phyloP scores from a whole-genome alignment of 2,797 vertebrate species.

The Loriculus beryllinus region DNA sequence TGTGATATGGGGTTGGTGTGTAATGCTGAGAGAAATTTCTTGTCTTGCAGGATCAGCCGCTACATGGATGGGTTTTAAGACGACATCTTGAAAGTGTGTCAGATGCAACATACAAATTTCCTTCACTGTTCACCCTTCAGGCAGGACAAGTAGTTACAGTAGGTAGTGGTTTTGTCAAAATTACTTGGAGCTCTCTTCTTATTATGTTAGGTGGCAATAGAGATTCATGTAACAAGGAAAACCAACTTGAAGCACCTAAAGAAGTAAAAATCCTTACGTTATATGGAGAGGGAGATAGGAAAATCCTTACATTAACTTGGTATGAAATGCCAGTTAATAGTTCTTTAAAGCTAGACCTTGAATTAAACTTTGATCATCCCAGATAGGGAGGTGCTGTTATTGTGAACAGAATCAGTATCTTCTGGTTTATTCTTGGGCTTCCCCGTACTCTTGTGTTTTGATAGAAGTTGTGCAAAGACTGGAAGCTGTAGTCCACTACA shows the following conservation, averaged over 20 bases:
- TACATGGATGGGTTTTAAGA: constrained; percentile 81
- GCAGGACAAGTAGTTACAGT: constrained; percentile 82
- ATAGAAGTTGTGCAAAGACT: background rate
- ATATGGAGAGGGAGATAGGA: background rate
- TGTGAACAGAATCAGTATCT: background rate
- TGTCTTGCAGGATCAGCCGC: constrained; percentile 76
- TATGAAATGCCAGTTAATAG: background rate
- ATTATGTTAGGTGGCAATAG: background rate
- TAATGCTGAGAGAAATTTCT: background rate
- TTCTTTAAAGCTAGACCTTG: background rate
- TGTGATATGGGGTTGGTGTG: background rate
- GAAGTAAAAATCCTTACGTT: background rate
- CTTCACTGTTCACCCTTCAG: constrained; percentile 72
- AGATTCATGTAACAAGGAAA: background rate
- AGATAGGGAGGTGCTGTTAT: background rate
- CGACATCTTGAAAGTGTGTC: constrained; percentile 63
- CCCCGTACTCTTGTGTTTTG: background rate
- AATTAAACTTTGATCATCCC: background rate
- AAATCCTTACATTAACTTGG: background rate
- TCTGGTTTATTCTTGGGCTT: background rate
- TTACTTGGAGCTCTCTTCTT: background rate
- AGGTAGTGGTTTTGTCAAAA: constrained; percentile 48
- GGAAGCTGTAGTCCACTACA: background rate
- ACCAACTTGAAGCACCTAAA: background rate
- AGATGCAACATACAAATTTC: constrained; percentile 81